Base-by-base conservation (phyloP, 2,888 invertebrate genomes). In the Drosophila meridiana region DNA sequence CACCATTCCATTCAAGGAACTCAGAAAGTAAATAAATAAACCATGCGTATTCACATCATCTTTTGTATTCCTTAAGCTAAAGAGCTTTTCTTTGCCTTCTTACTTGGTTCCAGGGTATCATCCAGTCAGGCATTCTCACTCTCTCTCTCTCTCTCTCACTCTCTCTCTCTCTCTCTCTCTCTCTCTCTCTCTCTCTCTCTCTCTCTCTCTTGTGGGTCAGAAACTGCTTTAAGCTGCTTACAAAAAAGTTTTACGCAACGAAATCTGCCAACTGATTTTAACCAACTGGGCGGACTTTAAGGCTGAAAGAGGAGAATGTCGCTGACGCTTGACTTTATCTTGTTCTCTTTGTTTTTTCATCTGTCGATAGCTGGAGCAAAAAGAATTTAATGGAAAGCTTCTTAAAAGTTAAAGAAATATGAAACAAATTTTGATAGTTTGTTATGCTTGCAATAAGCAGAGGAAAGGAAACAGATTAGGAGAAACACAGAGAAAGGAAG, bases 1-100 rank as follows among this genome's bases (percentile, higher is more conserved):
- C 34, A 34, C 40, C 60, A 47, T 59, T 70, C 57, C 62, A 62
- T 56, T 32, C 34, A 40, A 56, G 40, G 32, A 50, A 61, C 45
- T 48, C 55, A 28, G 28, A 3, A 28, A 28, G 14, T 7, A 14
- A 30, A 4, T 13, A 28, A 14, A 55, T 20, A 34, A 20, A 20
- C 20, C 20, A 20, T 20, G 20, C 36, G 36, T 42, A 8, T 8
- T 7, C n/a, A n/a, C 1, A 3, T 2, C n/a, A 3, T 2, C n/a
- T 14, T 7, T 42, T 7, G n/a, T n/a, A 42, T 42, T 8, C n/a
- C n/a, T 42, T 4, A 20, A 42, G 8, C 20, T 20, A 20, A 20
- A 0, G 9, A 20, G 20, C 7, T n/a, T 7, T n/a, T 0, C n/a
- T 7, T n/a, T 42, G 45, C 26, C 26, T 26, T 4, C 0, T 2